Evolutionary conservation across 92 coral and sea anemone genomes (phyloP).

Genomic region (Zoanthus sociatus): DNA sequence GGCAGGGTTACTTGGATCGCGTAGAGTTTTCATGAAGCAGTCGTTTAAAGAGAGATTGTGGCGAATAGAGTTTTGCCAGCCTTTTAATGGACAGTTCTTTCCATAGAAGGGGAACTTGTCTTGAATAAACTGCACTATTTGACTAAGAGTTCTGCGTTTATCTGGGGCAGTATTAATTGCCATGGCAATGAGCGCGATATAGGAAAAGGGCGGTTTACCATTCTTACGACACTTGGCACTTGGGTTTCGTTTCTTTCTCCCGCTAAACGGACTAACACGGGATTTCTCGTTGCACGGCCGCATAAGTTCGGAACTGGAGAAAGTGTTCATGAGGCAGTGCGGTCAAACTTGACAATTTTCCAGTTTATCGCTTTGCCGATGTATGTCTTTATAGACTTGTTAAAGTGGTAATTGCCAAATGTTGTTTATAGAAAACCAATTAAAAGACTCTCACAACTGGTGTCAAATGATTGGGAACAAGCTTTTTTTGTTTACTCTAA

Average conservation of each 20-base stretch:
- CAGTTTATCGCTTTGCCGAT: no score
- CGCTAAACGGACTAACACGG: neutral
- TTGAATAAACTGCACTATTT: constrained; percentile 80
- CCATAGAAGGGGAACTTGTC: constrained; percentile 77
- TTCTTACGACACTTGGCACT: constrained; percentile 46
- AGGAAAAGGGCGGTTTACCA: constrained; percentile 92
- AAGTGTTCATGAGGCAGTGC: neutral
- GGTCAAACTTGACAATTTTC: no score
- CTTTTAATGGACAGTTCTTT: constrained; percentile 74
- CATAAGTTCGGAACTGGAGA: neutral
- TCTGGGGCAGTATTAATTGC: constrained; percentile 81
- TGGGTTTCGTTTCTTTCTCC: constrained; percentile 10
- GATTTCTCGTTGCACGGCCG: neutral
- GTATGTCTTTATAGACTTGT: no score
- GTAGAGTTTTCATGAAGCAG: constrained; percentile 87
- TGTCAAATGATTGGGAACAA: no score
- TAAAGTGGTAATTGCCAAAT: no score
- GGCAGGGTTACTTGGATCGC: constrained; percentile 74
- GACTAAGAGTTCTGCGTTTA: constrained; percentile 78
- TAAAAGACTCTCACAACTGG: no score
- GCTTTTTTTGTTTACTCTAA: no score
- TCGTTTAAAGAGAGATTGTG: constrained; percentile 95
- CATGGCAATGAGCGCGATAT: constrained; percentile 90
- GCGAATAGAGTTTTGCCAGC: constrained; percentile 95
- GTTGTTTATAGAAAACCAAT: no score